phyloP scores from a whole-genome alignment of 2,888 invertebrate genomes.

The Acanthococcus lagerstroemiae region DNA sequence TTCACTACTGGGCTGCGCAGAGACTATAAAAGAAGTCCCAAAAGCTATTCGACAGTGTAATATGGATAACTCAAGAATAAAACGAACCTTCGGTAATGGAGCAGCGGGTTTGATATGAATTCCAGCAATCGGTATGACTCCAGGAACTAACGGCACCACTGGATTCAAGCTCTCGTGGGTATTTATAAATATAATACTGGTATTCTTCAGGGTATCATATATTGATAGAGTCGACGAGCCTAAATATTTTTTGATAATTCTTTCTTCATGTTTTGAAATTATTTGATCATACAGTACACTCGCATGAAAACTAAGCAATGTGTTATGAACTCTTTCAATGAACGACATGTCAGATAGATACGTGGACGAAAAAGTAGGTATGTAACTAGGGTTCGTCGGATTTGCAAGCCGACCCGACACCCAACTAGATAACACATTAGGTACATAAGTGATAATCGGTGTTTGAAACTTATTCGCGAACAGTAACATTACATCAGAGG shows the following conservation, averaged over 20 bases:
- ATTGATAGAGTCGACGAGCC: background rate
- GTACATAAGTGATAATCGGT: constrained; percentile 17
- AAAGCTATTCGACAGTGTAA: no score
- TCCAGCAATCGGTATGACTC: constrained; percentile 7
- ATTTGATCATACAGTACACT: background rate
- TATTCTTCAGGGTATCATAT: constrained; percentile 3
- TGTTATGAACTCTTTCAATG: constrained; percentile 4
- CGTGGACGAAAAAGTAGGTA: background rate
- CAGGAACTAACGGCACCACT: background rate
- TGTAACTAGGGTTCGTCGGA: constrained; percentile 5
- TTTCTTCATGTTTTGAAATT: background rate
- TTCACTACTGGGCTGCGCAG: no score
- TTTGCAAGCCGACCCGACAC: background rate
- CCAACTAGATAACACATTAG: constrained; percentile 20
- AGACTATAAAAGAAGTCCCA: no score
- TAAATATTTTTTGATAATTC: background rate
- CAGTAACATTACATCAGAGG: constrained; percentile 15
- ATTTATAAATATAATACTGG: constrained; percentile 7
- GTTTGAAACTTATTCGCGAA: constrained; percentile 15
- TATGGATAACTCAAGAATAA: no score
- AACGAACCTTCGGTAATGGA: constrained; percentile 1
- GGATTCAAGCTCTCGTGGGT: background rate
- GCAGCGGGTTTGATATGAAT: constrained; percentile 8
- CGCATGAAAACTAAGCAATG: background rate
- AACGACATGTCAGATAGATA: constrained; percentile 15